These are phyloP conservation scores for Melanostoma mellinum DNA, from an alignment of 2,888 invertebrate genomes.

Conservation along the genomic window DNA sequence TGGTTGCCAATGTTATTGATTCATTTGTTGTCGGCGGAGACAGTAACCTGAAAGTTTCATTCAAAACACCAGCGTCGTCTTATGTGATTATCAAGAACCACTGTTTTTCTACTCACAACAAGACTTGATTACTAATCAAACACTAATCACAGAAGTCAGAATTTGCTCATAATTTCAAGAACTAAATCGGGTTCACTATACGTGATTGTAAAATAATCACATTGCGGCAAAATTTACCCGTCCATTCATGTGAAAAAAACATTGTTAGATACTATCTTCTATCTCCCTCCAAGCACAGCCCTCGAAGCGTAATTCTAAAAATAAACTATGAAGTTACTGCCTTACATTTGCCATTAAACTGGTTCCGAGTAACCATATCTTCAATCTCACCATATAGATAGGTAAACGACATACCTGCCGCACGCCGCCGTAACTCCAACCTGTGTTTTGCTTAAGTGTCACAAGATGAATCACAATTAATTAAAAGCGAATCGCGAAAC, in stretches of 20 bases:
- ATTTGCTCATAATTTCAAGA: conserved; percentile 13
- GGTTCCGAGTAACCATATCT: conserved; percentile 19
- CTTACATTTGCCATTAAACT: conserved; percentile 1
- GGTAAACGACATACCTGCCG: conserved; percentile 16
- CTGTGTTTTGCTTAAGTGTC: conserved; percentile 13
- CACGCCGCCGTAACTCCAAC: no score
- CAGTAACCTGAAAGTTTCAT: no score
- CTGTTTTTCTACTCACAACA: background rate
- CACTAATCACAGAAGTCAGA: background rate
- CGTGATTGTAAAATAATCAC: background rate
- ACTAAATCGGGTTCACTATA: background rate
- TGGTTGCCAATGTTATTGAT: no score
- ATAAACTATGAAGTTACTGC: conserved; percentile 44
- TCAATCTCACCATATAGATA: conserved; percentile 32
- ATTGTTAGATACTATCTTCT: background rate
- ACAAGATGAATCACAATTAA: conserved; percentile 54
- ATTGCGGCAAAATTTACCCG: background rate
- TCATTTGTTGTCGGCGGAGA: no score
- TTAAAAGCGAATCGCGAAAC: conserved; percentile 24
- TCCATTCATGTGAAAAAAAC: no score
- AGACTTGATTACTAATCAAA: conserved; percentile 25
- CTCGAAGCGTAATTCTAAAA: conserved; percentile 27
- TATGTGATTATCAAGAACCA: background rate
- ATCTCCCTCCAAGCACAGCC: background rate
- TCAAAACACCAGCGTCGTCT: no score